Evolutionary conservation across 2,797 vertebrate species (phyloP), one percentile per base, ranked within the genome.

Genomic region (Spinus pinus): DNA sequence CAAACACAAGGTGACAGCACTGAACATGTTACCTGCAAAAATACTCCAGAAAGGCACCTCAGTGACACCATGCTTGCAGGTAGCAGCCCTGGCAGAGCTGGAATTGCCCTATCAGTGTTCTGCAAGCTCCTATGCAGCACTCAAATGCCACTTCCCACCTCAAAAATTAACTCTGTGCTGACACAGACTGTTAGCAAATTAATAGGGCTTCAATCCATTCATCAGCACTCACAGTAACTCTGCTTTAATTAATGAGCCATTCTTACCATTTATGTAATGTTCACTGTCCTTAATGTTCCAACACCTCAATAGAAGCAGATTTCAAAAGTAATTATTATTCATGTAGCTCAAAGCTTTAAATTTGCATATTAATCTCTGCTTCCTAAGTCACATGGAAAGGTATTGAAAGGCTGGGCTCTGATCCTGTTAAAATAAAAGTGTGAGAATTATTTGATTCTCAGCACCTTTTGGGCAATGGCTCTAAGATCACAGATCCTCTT

Each of bases 281-380:
- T 70, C 16, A 17, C 10, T 21, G 20, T 88, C 91, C 65, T 73
- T 93, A 92, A 89, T 92, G 94, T 94, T 95, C 86, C 92, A 94
- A 94, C 73, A 81, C 71, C 78, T 91, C 95, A 97, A 88, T 14
- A 94, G 94, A 81, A 96, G 92, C 92, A 80, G 86, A 95, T 92
- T 95, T 91, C 89, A 85, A 96, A 89, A 70, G 70, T 93, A 95
- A 96, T 95, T 97, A 69, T 93, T 96, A 97, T 95, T 97, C 95
- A 96, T 82, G 96, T 92, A 96, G 77, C 87, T 92, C 90, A 96
- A 89, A 97, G 89, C 82, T 81, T 87, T 96, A 87, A 8, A 94
- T 93, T 95, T 97, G 82, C 92, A 92, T 96, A 95, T 90, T 93
- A 97, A 96, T 97, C 79, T 94, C 88, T 92, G 73, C 81, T 96